Evolutionary conservation across 1,140 invertebrate genomes (phyloP), one percentile per base, ranked within the genome.

Genomic region (Plectus sambesii): DNA sequence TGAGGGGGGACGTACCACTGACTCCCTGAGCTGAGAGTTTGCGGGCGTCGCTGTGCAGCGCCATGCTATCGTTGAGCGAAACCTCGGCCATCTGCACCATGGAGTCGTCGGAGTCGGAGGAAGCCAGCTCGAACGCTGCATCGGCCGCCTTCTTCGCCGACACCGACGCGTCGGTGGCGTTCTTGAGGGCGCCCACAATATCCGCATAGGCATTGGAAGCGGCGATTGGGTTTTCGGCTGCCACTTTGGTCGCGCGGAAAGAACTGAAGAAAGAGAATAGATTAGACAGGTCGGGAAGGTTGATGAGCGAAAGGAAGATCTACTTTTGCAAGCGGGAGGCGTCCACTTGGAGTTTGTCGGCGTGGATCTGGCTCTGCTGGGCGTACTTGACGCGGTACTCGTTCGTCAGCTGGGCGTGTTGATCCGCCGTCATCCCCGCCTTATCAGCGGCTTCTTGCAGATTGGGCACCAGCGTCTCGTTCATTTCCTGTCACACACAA

Each of bases 161-260:
- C 24, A 33, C 42, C 25, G 35, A 45, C 2, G 50, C 62, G 22
- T 19, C 46, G n/a, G 46, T 61, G 2, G 63, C 62, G 43, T 68
- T 62, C 5, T 51, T 46, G 26, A 66, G 29, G 12, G 63, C 58
- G 23, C 42, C 50, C 8, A 59, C 47, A 27, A 66, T 66, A 4
- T 61, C 63, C 15, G 54, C 44, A 41, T 66, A 69, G 8, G 66
- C 65, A 42, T 57, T 66, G 8, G 60, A 62, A n/a, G 63, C 63
- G 20, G 51, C 38, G 9, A 65, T 25, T 19, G 63, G 61, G 37
- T 65, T 48, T 20, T 41, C 48, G 12, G 63, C 46, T n/a, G 49
- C 55, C 2, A 22, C 22, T 51, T 64, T 42, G 5, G 56, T 53
- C 5, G 23, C 58, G n/a, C 4, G 8, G 41, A 56, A 35, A 12